Base-by-base conservation (phyloP, 2,797 vertebrate species). In the Gallinago nigripennis region DNA sequence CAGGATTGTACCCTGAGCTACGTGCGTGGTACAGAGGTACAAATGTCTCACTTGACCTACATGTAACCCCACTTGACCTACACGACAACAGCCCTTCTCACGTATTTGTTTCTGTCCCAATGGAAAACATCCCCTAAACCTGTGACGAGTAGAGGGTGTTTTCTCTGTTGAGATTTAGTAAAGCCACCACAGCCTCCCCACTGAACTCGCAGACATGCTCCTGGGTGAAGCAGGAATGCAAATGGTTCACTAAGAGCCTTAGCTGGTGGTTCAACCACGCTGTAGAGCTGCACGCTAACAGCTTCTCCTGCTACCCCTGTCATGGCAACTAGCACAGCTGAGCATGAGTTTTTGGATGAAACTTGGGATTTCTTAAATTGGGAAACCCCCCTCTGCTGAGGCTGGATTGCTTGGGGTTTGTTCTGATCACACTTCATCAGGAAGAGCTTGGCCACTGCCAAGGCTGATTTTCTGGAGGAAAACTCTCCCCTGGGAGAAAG, bases 11-110 rank as follows among this genome's bases (percentile, higher is more conserved):
- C 43, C 48, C 41, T 31, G 31, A 71, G 43, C 31, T 81, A 63
- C 0, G 0, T 37, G 31, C 30, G 11, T 4, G 2, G 4, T 66
- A 63, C 6, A 78, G 69, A 92, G 63, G 9, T 51, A 92, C 41
- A 70, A 82, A 82, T 8, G 8, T 39, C 54, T 82, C 85, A 69
- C 76, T 63, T 64, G 39, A 89, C 64, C 73, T 83, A 37, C 17
- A 48, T 0, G 0, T 63, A 85, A 82, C 37, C 83, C 57, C 60
- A 56, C 35, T 37, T 73, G 46, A 84, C 64, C 92, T 82, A 39
- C 4, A 28, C 0, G 3, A 77, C 63, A 85, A 80, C 28, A 65
- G n/a, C 33, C 11, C 12, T 71, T 61, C 63, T 23, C 50, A 83
- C 21, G 3, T 50, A 70, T 6, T 68, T 73, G 30, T 45, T 91